Percentiles rank a stretch among this genome's conserved stretches.
phyloP scores from a whole-genome alignment of 2,888 invertebrate species.

The Agrotis clavis region DNA sequence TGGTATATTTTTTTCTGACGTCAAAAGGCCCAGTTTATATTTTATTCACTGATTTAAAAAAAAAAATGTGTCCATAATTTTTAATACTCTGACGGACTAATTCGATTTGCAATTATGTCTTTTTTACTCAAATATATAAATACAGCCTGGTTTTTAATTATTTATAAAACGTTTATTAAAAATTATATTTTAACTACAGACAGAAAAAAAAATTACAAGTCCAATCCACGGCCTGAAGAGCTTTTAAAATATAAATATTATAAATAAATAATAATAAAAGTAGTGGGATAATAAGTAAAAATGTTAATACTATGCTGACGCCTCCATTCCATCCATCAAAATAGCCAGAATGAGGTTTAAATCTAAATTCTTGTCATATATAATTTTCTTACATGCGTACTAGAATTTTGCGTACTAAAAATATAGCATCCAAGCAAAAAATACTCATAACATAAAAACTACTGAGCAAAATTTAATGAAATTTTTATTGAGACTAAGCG shows the following conservation, averaged over 20 bases:
- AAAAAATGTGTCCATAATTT: too few relatives aligned
- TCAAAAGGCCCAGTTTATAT: too few relatives aligned
- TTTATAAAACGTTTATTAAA: neutral
- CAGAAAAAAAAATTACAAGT: neutral
- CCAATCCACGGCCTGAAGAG: slow-evolving; percentile 29
- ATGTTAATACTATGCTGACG: slow-evolving; percentile 62
- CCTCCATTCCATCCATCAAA: slow-evolving; percentile 59
- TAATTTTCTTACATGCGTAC: too few relatives aligned
- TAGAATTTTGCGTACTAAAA: neutral
- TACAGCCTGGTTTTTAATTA: neutral
- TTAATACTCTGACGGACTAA: too few relatives aligned
- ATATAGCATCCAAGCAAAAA: too few relatives aligned
- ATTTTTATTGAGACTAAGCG: too few relatives aligned
- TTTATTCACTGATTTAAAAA: too few relatives aligned
- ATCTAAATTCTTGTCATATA: too few relatives aligned
- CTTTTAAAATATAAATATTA: slow-evolving; percentile 52
- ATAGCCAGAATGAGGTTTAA: slow-evolving; percentile 29
- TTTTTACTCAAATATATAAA: neutral
- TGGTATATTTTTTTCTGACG: too few relatives aligned
- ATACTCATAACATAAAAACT: too few relatives aligned
- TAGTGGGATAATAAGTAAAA: slow-evolving; percentile 72
- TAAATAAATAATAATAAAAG: slow-evolving; percentile 51
- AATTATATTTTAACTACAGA: neutral
- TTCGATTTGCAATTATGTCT: neutral
- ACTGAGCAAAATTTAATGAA: too few relatives aligned